Evolutionary conservation across 92 coral and sea anemone species (phyloP), one percentile per base, ranked within the genome.

Genomic region (Palythoa grandis): DNA sequence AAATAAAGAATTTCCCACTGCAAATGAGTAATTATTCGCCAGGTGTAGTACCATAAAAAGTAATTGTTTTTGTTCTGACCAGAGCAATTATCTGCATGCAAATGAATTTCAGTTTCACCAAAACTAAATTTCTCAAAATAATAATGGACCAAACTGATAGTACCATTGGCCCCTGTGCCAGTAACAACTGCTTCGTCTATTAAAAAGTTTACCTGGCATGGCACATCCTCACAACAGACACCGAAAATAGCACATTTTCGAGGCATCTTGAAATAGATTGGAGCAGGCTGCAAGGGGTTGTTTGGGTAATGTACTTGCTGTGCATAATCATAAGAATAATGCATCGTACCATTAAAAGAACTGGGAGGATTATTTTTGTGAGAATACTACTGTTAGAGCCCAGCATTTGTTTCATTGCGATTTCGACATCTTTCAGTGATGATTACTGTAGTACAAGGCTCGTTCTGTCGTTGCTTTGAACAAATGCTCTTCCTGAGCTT

Each of bases 281-380:
- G 88, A 63, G 90, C 92, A 11, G 92, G 90, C 63, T 90, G 90
- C 83, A 86, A 39, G 6, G 90, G 90, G 40, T 90, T 87, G 35
- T 80, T 80, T 1, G 92, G 90, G 40, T 79, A 79, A 48, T 86
- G 90, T 3, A 89, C 58, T 39, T 86, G 78, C 24, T 86, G 84
- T 11, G 43, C 15, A n/a, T n/a, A n/a, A n/a, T n/a, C n/a, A n/a
- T n/a, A n/a, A n/a, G n/a, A n/a, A n/a, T n/a, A n/a, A n/a, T n/a
- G n/a, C n/a, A n/a, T n/a, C n/a, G n/a, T n/a, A n/a, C n/a, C n/a
- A n/a, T n/a, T n/a, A n/a, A n/a, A n/a, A n/a, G n/a, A n/a, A n/a
- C n/a, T n/a, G n/a, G n/a, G n/a, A n/a, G n/a, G n/a, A n/a, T n/a
- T n/a, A n/a, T n/a, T n/a, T n/a, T n/a, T n/a, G n/a, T n/a, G n/a